A percentile compares a stretch with the other conserved stretches of the same genome.
phyloP scores from a whole-genome alignment of 2,888 invertebrate species.

The Trachelus tabidus region DNA sequence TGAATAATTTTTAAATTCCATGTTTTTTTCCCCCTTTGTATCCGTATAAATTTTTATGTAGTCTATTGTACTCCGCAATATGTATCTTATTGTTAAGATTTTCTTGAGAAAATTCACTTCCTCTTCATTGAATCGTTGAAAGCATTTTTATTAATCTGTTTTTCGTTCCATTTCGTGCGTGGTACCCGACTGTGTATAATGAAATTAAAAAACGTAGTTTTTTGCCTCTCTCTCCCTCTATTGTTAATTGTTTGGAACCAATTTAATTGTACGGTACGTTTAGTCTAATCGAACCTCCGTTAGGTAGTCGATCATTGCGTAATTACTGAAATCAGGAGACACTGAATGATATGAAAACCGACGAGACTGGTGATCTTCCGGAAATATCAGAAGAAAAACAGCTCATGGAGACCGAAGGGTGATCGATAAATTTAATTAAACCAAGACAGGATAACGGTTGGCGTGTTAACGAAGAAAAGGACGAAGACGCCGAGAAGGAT shows the following conservation, averaged over 20 bases:
- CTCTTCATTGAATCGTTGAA: not conserved
- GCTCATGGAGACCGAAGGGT: not conserved
- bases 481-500: not conserved
- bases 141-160: not conserved
- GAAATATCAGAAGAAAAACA: not conserved
- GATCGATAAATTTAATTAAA: slow-evolving; percentile 16
- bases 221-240: accelerated
- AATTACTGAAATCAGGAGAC: not conserved
- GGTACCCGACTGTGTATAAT: not conserved
- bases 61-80: too few species aligned
- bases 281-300: not conserved
- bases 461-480: slow-evolving; percentile 4
- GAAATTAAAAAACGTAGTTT: not conserved
- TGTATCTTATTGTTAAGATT: not conserved
- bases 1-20: not conserved
- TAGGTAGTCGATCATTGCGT: not conserved
- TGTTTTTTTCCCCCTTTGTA: not conserved
- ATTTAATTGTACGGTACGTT: not conserved
- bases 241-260: not conserved
- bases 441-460: not conserved
- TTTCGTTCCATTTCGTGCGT: not conserved
- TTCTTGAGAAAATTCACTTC: not conserved
- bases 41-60: not conserved
- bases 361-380: not conserved
- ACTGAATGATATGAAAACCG: not conserved